phyloP scores from a whole-genome alignment of 2,797 vertebrate species.

The Melanogrammus aeglefinus region DNA sequence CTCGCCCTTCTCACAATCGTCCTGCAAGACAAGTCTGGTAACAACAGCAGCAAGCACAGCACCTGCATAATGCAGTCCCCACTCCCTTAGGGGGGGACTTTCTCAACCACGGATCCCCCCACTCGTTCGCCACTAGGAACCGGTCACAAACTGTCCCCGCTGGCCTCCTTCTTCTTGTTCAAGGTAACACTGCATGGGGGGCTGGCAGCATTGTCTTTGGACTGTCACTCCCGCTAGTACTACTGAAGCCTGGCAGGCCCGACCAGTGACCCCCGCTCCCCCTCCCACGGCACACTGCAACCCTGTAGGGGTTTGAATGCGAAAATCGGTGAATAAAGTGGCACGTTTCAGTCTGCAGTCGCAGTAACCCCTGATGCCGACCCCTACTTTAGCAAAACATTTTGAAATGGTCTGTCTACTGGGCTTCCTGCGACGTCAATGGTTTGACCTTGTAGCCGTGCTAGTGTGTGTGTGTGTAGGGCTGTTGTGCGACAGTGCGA shows the following conservation, averaged over 20 bases:
- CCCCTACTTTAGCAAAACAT: background rate
- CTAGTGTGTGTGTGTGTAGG: slow-evolving; percentile 1
- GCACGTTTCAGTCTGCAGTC: too few relatives aligned
- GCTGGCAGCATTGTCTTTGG: slow-evolving; percentile 54
- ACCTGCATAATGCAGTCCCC: slow-evolving; percentile 35
- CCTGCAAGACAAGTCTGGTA: background rate
- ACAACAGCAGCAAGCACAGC: slow-evolving; percentile 8
- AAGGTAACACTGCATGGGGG: slow-evolving; percentile 40
- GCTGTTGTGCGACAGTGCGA: slow-evolving; percentile 15
- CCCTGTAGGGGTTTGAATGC: background rate
- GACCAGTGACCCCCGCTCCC: background rate
- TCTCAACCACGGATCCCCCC: slow-evolving; percentile 28
- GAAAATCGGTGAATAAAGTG: too few relatives aligned
- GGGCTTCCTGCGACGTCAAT: background rate
- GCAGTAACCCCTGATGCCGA: too few relatives aligned
- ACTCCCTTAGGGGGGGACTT: slow-evolving; percentile 17
- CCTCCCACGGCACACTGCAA: background rate
- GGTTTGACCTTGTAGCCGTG: background rate
- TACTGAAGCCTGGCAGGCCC: slow-evolving; percentile 30
- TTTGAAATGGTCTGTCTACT: background rate
- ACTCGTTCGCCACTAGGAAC: slow-evolving; percentile 25
- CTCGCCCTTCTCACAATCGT: background rate
- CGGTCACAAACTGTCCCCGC: slow-evolving; percentile 28
- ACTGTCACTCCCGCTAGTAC: slow-evolving; percentile 41
- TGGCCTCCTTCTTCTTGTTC: slow-evolving; percentile 29